Conservation (phyloP, 2,113 vertebrate genomes). For the Osmerus eperlanus region DNA sequence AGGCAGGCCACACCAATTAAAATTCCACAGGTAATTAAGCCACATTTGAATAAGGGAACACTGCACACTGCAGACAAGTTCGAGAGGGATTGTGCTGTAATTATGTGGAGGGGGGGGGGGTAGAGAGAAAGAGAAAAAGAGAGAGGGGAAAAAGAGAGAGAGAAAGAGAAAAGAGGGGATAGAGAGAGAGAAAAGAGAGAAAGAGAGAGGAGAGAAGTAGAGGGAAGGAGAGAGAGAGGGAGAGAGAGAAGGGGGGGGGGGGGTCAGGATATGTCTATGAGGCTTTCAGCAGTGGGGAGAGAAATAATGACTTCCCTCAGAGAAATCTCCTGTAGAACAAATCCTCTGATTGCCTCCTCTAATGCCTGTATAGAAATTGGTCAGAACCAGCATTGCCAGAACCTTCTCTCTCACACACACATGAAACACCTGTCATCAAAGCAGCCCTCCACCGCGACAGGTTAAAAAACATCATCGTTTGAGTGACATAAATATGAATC, state of each 20-base stretch:
- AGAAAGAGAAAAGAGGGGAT: background rate
- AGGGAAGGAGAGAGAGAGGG: background rate
- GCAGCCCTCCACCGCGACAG: background rate
- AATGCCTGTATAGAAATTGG: conserved; percentile 18
- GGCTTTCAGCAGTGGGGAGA: conserved; percentile 32
- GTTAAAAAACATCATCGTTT: background rate
- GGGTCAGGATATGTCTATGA: conserved; percentile 24
- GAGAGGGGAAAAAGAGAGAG: background rate
- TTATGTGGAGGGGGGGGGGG: conserved; percentile 47
- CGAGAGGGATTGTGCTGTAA: conserved; percentile 66
- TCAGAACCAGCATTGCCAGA: conserved; percentile 8
- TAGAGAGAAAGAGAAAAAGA: conserved; percentile 7
- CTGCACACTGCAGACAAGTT: conserved; percentile 61
- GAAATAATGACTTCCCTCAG: conserved; percentile 50
- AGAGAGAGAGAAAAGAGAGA: background rate
- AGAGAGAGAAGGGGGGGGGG: background rate
- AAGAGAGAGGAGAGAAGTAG: conserved; percentile 7
- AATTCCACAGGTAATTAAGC: conserved; percentile 76
- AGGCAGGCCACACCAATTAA: conserved; percentile 69
- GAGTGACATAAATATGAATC: background rate
- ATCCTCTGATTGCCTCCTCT: conserved; percentile 43
- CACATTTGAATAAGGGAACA: conserved; percentile 68
- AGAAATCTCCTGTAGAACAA: conserved; percentile 45
- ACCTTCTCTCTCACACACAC: background rate
- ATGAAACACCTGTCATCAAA: background rate